Base-by-base conservation (phyloP, 2,113 vertebrate species). In the Crotophaga sulcirostris region DNA sequence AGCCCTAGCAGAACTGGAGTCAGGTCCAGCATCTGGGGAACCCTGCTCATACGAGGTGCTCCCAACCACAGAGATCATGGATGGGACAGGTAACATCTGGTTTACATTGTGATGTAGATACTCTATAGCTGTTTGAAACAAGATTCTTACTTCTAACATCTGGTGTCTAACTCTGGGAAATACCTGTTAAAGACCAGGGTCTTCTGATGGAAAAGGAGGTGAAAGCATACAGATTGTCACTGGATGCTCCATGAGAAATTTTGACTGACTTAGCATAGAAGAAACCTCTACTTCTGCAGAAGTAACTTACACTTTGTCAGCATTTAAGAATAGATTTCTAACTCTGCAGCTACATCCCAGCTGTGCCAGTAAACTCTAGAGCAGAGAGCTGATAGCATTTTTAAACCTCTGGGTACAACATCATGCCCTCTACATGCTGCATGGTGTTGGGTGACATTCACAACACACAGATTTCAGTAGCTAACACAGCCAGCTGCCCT, bases 11-110 rank as follows among this genome's bases (percentile, higher is more conserved):
- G 98, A 99, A 93, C 91, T 98, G 93, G 98, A 99, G 64, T 98
- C 98, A 4, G 97, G 97, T 87, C 97, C 98, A 33, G 82, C 97
- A 92, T 79, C 98, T 91, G 91, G 98, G 70, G 98, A 98, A 75
- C 94, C 98, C 86, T 98, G 98, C 94, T 97, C 97, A 5, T 98
- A 98, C 2, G 98, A 98, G 94, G 97, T 98, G 96, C 98, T 98
- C 95, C 98, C 98, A 62, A 97, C 97, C 95, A 96, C 98, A 84
- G 98, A 99, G 97, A 97, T 98, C 97, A 99, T 99, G 99, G 99
- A 99, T 76, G 99, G 98, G 93, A 98, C 98, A 99, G 99, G 99
- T 99, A 98, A 96, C 84, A 5, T 74, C 63, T 93, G 25, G 1
- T 31, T 70, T 56, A 40, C 36, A 5, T 87, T 54, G 24, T 62